Evolutionary conservation across 2,888 invertebrate species (phyloP).

Genomic region (Caradrina kadenii): DNA sequence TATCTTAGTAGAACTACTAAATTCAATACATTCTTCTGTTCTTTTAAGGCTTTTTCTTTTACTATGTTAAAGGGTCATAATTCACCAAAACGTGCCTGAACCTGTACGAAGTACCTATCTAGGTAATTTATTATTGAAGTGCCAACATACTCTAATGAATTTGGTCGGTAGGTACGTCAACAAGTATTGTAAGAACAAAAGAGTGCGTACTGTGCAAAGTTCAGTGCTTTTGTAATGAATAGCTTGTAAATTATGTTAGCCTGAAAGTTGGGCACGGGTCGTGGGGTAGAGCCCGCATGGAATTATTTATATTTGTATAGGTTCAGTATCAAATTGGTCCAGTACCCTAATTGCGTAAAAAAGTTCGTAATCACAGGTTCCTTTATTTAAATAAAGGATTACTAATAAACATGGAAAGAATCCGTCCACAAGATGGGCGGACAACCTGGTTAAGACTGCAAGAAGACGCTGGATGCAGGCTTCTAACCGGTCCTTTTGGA

Average conservation of each 20-base stretch:
- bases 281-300: constrained; percentile 13
- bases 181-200: constrained; percentile 40
- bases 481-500: no score
- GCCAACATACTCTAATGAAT: constrained; percentile 13
- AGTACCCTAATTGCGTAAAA: constrained; percentile 17
- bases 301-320: constrained; percentile 37
- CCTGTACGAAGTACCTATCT: background rate
- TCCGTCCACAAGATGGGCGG: no score
- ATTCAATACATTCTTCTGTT: background rate
- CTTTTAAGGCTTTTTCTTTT: background rate
- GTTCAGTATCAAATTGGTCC: constrained; percentile 4
- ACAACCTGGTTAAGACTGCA: no score
- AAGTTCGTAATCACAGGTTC: background rate
- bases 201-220: constrained; percentile 26
- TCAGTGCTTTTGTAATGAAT: constrained; percentile 33
- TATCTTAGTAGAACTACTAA: no score
- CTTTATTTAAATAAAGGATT: constrained; percentile 2
- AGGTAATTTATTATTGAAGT: constrained; percentile 25
- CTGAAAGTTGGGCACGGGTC: constrained; percentile 9
- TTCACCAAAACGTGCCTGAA: background rate
- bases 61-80: background rate
- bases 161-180: constrained; percentile 14
- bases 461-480: no score
- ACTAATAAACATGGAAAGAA: background rate
- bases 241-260: constrained; percentile 40